phyloP scores from a whole-genome alignment of 92 coral and sea anemone species.

The Actinernus sp. region DNA sequence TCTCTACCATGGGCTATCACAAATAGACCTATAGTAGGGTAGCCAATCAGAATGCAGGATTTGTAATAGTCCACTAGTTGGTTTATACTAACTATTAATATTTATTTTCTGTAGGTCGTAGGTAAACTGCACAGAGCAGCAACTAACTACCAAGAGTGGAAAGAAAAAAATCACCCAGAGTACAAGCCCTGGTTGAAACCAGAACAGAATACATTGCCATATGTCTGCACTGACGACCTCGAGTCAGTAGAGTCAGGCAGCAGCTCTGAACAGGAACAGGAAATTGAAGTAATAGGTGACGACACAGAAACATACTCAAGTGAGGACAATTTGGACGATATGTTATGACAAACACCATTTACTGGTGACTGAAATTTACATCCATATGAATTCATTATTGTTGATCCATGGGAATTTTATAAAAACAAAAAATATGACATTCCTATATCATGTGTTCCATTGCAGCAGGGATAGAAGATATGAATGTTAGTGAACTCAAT shows the following conservation, averaged over 20 bases:
- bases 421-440: too few relatives aligned
- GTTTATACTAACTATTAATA: too few relatives aligned
- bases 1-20: too few relatives aligned
- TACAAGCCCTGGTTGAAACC: slow-evolving; percentile 96
- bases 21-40: too few relatives aligned
- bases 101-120: slow-evolving; percentile 61
- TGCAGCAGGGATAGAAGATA: too few relatives aligned
- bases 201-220: slow-evolving; percentile 87
- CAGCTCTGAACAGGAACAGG: slow-evolving; percentile 63
- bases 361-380: neutral
- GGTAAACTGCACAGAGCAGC: slow-evolving; percentile 85
- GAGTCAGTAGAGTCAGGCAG: slow-evolving; percentile 61
- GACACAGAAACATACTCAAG: slow-evolving; percentile 71
- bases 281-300: slow-evolving; percentile 61
- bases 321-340: slow-evolving; percentile 81
- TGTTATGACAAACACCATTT: slow-evolving; percentile 19
- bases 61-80: too few relatives aligned
- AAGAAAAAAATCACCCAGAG: slow-evolving; percentile 77
- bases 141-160: slow-evolving; percentile 84
- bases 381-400: too few relatives aligned
- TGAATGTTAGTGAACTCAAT: too few relatives aligned
- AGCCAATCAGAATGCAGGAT: too few relatives aligned
- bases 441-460: too few relatives aligned
- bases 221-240: slow-evolving; percentile 72
- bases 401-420: too few relatives aligned